Percentiles rank a stretch among this genome's conserved stretches.
phyloP scores from a whole-genome alignment of 2,113 vertebrate genomes.

The Solea senegalensis region DNA sequence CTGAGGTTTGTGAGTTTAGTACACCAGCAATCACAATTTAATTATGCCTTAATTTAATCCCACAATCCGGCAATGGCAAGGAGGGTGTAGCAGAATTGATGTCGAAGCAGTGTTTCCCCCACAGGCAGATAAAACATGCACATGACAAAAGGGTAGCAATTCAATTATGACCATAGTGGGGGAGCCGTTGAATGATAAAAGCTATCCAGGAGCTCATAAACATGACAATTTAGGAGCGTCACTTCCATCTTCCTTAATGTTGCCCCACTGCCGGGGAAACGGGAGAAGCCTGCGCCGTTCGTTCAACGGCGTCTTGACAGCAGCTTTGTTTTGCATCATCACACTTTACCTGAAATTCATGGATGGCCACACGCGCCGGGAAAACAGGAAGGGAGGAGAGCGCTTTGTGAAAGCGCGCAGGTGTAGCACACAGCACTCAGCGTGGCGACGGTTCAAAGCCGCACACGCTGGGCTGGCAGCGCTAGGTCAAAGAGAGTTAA shows the following conservation, averaged over 20 bases:
- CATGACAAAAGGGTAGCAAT: conserved; percentile 45
- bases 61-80: conserved; percentile 34
- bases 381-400: background rate
- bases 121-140: conserved; percentile 46
- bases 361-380: background rate
- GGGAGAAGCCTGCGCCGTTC: conserved; percentile 8
- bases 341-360: background rate
- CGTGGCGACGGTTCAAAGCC: conserved; percentile 3
- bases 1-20: conserved; percentile 36
- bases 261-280: conserved; percentile 16
- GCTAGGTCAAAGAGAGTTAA: conserved; percentile 9
- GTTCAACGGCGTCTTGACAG: background rate
- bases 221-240: conserved; percentile 18
- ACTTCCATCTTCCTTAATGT: conserved; percentile 25
- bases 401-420: background rate
- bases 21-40: conserved; percentile 40
- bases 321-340: conserved; percentile 3
- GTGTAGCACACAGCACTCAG: background rate
- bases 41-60: conserved; percentile 57
- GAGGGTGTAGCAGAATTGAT: conserved; percentile 33
- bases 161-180: conserved; percentile 55
- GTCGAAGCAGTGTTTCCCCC: conserved; percentile 31
- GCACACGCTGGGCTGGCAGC: background rate
- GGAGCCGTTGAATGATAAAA: conserved; percentile 37
- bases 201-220: conserved; percentile 43